These are phyloP conservation scores for Rhamphomyia laevipes DNA, from an alignment of 2,888 invertebrate species.

Conservation along the genomic window DNA sequence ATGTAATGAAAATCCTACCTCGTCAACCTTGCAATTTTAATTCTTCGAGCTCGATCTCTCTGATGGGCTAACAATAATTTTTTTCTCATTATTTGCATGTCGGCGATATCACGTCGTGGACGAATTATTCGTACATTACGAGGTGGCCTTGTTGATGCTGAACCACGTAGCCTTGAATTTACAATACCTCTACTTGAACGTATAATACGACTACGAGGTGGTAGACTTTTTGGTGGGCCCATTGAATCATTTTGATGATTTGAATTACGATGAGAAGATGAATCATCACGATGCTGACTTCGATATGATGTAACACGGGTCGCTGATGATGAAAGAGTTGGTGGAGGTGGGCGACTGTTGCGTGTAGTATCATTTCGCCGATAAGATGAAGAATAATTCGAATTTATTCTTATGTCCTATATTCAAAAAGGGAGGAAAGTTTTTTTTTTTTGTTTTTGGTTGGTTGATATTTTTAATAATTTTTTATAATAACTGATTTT, in stretches of 20 bases:
- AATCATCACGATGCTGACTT: slow-evolving; percentile 5
- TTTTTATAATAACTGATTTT: slow-evolving; percentile 16
- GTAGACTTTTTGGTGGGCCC: slow-evolving; percentile 34
- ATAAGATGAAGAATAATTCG: slow-evolving; percentile 33
- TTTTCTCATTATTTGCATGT: slow-evolving; percentile 34
- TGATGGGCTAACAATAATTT: slow-evolving; percentile 33
- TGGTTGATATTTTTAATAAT: slow-evolving; percentile 22
- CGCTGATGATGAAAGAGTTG: slow-evolving; percentile 14
- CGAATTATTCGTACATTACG: slow-evolving; percentile 28
- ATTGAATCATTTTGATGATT: slow-evolving; percentile 22
- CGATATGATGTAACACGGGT: slow-evolving; percentile 22
- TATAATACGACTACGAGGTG: slow-evolving; percentile 30
- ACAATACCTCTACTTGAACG: slow-evolving; percentile 28
- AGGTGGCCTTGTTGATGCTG: slow-evolving; percentile 24
- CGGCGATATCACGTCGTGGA: slow-evolving; percentile 26
- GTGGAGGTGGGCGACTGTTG: slow-evolving; percentile 32
- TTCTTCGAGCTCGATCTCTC: slow-evolving; percentile 33
- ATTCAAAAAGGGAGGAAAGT: slow-evolving; percentile 20
- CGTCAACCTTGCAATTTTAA: slow-evolving; percentile 36
- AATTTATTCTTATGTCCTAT: slow-evolving; percentile 22
- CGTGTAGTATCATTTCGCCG: slow-evolving; percentile 29
- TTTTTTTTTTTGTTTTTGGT: slow-evolving; percentile 16
- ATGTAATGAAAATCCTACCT: slow-evolving; percentile 25
- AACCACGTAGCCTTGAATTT: slow-evolving; percentile 24
- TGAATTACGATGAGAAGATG: slow-evolving; percentile 11